Percentiles rank a stretch among this genome's conserved stretches.
These are phyloP conservation scores for Anguilla megastoma DNA, from an alignment of 2,797 vertebrate species.

Conservation along the genomic window DNA sequence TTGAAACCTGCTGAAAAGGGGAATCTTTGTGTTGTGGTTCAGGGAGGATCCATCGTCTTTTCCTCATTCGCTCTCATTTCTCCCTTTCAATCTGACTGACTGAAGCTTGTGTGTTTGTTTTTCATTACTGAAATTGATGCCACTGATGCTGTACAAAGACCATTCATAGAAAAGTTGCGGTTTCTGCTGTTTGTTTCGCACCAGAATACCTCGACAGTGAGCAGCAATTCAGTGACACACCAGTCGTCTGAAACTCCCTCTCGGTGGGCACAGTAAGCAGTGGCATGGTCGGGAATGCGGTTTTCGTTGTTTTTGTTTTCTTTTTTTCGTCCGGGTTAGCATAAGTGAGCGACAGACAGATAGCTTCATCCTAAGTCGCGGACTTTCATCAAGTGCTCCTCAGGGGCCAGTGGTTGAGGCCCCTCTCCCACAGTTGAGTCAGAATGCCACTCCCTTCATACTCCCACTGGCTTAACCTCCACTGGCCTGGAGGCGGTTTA, in stretches of 20 bases:
- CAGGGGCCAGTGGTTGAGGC: neutral
- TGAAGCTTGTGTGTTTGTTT: neutral
- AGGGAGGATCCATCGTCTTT: slow-evolving; percentile 21
- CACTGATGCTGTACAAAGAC: neutral
- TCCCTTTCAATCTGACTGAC: neutral
- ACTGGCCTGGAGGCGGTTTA: neutral
- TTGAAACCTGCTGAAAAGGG: slow-evolving; percentile 50
- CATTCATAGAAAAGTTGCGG: neutral
- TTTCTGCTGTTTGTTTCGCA: neutral
- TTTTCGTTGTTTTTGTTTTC: neutral
- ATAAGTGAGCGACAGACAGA: neutral
- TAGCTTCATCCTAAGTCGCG: neutral
- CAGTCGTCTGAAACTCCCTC: neutral
- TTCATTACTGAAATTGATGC: neutral
- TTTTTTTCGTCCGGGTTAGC: neutral
- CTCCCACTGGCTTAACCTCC: neutral
- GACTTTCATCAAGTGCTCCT: neutral
- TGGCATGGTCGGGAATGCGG: neutral
- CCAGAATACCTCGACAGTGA: neutral
- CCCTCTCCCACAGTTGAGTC: neutral
- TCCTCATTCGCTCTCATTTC: neutral
- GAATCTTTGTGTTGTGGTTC: slow-evolving; percentile 32
- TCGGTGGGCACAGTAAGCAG: neutral
- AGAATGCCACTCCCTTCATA: neutral
- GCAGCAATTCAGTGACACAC: neutral